phyloP scores from a whole-genome alignment of 30 jellyfish, hydroid and myxozoan species.

The Phacellophora camtschatica region DNA sequence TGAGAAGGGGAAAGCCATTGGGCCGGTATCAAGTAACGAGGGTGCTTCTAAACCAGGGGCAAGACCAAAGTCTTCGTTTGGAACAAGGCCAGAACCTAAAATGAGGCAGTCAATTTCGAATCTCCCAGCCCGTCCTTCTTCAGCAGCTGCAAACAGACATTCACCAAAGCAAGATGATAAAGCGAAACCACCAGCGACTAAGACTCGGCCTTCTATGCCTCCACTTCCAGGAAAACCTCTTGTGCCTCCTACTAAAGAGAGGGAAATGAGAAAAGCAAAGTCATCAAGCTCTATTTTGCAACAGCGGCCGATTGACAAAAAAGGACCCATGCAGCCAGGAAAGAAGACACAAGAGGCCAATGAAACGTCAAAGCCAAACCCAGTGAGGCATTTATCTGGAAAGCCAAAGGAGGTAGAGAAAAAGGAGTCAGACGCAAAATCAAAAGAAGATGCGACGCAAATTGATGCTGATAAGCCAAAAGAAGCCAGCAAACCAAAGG shows the following conservation, averaged over 20 bases:
- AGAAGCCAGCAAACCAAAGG: slow-evolving; percentile 1
- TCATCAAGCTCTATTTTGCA: slow-evolving; percentile 25
- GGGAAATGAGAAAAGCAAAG: slow-evolving; percentile 51
- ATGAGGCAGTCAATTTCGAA: slow-evolving; percentile 62
- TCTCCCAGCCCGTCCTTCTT: slow-evolving; percentile 56
- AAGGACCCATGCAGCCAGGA: slow-evolving; percentile 47
- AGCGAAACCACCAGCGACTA: slow-evolving; percentile 20
- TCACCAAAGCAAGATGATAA: slow-evolving; percentile 23
- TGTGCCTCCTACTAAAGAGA: slow-evolving; percentile 46
- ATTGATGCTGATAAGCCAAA: neutral
- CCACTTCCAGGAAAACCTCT: slow-evolving; percentile 59
- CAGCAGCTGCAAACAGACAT: slow-evolving; percentile 37
- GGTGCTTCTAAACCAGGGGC: slow-evolving; percentile 17
- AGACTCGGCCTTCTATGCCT: slow-evolving; percentile 59
- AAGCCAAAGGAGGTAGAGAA: neutral
- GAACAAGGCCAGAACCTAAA: slow-evolving; percentile 45
- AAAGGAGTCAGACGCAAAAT: neutral
- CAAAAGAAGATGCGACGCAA: neutral
- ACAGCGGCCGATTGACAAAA: neutral
- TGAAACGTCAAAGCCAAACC: slow-evolving; percentile 41
- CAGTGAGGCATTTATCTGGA: neutral
- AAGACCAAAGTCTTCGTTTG: slow-evolving; percentile 53
- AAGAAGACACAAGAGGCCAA: neutral
- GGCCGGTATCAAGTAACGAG: neutral
- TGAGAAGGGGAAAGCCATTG: slow-evolving; percentile 16